Evolutionary conservation across 1,140 invertebrate species (phyloP), one percentile per base, ranked within the genome.

Genomic region (Brachionus paranguensis): DNA sequence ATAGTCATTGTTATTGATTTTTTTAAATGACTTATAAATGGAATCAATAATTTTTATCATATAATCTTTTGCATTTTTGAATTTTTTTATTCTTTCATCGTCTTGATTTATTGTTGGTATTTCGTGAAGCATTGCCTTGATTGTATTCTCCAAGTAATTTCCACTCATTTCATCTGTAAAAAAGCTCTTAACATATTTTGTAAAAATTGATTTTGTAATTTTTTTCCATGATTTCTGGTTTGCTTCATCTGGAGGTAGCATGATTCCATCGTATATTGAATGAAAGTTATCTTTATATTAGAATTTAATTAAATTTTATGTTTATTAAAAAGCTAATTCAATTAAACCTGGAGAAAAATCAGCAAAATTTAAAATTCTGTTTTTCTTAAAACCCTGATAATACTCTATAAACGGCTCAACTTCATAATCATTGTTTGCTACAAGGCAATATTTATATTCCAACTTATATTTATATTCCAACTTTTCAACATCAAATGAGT

Each of bases 401-500:
- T 11, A 70, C 33, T 70, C 65, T 1, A 37, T 11, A 70, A 33
- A 33, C n/a, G 11, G 14, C 24, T 70, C 65, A 14, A 33, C 12
- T 70, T 37, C 27, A 37, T 65, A 10, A 65, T 33, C 8, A 33
- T 33, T 37, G 12, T 33, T 20, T 12, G 27, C 3, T 10, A 70
- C 12, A 10, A 37, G 14, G 65, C 37, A 70, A 70, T 70, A 70
- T 70, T 70, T 70, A 41, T 70, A 70, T 70, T 70, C 65, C 29
- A 70, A 24, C 24, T 24, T 24, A 70, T 70, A 70, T 70, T 70
- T 70, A 41, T 70, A 70, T 70, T 70, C 65, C 29, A 70, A 24
- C 24, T 24, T 24, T 24, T 24, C 24, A 24, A 24, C 10, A 60
- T 60, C 17, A 60, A 60, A 60, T 20, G 5, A 60, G 27, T 60